phyloP scores from a whole-genome alignment of 2,888 invertebrate species.

The Thysanoteuthis rhombus region DNA sequence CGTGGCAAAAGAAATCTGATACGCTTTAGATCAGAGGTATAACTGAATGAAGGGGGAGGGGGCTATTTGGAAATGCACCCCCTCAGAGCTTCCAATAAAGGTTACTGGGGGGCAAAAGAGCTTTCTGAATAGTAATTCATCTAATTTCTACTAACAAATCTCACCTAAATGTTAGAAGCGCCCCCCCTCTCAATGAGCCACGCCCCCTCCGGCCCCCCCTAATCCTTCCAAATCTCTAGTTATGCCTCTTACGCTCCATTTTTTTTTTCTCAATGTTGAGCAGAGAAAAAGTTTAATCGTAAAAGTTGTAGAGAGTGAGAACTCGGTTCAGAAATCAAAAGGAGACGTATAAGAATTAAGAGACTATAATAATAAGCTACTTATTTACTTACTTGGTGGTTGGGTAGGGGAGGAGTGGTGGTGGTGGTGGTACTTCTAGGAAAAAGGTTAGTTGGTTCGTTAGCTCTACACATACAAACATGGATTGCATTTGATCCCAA shows the following conservation, averaged over 20 bases:
- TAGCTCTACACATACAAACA: not conserved
- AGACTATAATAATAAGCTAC: not conserved
- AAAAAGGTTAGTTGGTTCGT: not conserved
- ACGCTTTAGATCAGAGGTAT: no score
- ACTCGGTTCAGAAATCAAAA: not conserved
- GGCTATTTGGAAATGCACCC: no score
- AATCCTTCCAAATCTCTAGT: no score
- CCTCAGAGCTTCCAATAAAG: no score
- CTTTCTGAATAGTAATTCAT: no score
- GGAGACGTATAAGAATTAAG: not conserved
- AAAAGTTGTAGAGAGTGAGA: not conserved
- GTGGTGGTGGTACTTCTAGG: not conserved
- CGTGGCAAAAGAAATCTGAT: not conserved
- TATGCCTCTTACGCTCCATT: no score
- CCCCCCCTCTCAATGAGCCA: no score
- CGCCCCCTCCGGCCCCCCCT: no score
- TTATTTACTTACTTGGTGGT: not conserved
- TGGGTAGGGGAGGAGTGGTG: not conserved
- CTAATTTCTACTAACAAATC: no score
- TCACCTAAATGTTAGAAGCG: no score
- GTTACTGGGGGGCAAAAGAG: no score
- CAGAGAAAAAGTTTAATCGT: not conserved
- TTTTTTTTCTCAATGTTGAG: not conserved
- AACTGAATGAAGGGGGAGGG: no score
- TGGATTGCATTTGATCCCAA: not conserved